Conservation (phyloP, 2,888 invertebrate genomes). For the Orthonychiurus folsomi region DNA sequence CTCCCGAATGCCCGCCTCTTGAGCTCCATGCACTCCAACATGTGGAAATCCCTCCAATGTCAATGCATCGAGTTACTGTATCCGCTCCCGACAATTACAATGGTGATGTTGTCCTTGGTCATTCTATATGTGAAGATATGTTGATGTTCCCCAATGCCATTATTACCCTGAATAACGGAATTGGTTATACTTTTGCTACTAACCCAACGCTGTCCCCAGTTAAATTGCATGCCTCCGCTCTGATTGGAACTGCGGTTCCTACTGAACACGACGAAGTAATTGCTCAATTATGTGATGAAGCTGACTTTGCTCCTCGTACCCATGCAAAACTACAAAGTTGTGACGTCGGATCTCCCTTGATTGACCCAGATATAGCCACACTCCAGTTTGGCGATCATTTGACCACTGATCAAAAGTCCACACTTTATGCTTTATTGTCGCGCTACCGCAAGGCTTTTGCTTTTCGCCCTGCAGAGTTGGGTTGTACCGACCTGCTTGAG, state of each 20-base stretch:
- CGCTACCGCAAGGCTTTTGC: constrained; percentile 5
- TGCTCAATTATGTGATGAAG: neutral
- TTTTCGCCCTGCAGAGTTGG: neutral
- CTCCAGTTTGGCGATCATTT: neutral
- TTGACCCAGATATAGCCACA: neutral
- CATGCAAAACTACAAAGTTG: neutral
- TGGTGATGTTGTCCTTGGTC: too few relatives aligned
- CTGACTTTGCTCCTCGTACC: neutral
- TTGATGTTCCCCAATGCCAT: too few relatives aligned
- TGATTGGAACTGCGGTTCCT: neutral
- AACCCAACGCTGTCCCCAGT: neutral
- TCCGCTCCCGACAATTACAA: too few relatives aligned
- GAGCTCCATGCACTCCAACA: too few relatives aligned
- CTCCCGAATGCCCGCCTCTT: too few relatives aligned
- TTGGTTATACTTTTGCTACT: neutral
- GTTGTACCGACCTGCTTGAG: neutral
- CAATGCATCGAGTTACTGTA: too few relatives aligned
- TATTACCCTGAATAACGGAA: neutral
- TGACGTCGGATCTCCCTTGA: neutral
- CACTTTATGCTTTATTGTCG: neutral
- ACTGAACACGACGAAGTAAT: neutral
- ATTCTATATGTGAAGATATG: too few relatives aligned
- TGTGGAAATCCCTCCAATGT: too few relatives aligned
- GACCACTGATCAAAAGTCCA: neutral
- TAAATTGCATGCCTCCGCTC: neutral